Conservation (phyloP, 2,113 vertebrate species). For the Rhinogobius similis region DNA sequence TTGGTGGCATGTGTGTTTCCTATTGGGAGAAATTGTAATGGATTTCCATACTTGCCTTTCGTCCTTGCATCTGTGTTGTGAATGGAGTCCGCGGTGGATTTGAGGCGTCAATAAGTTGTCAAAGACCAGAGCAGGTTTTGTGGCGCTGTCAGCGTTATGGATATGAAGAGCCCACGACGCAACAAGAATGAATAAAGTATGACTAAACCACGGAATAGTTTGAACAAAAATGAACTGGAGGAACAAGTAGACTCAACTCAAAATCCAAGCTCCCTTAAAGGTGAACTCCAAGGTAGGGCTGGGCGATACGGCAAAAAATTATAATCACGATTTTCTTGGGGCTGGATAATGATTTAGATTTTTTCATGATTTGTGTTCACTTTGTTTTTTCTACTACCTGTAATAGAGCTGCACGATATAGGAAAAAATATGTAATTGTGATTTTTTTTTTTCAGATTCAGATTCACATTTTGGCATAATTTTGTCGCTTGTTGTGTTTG, state of each 20-base stretch:
- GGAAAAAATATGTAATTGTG: too few relatives aligned
- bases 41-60: constrained; percentile 19
- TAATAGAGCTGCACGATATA: too few relatives aligned
- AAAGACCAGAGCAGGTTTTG: constrained; percentile 35
- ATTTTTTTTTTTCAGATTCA: too few relatives aligned
- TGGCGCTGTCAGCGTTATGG: constrained; percentile 24
- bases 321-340: too few relatives aligned
- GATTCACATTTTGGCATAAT: too few relatives aligned
- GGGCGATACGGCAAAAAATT: too few relatives aligned
- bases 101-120: constrained; percentile 52
- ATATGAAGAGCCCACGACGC: constrained; percentile 8
- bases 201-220: not conserved
- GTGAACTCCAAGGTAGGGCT: too few relatives aligned
- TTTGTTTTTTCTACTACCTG: too few relatives aligned
- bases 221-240: not conserved
- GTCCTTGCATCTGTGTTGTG: constrained; percentile 11
- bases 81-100: constrained; percentile 36
- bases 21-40: constrained; percentile 13
- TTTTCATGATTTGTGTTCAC: too few relatives aligned
- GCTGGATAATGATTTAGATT: too few relatives aligned
- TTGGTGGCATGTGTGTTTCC: constrained; percentile 24
- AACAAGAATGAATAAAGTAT: not conserved
- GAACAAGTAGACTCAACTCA: not conserved
- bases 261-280: too few relatives aligned
- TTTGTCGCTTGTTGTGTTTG: too few relatives aligned